Conservation (phyloP, 2,888 invertebrate genomes). For the Caenorhabditis auriculariae region DNA sequence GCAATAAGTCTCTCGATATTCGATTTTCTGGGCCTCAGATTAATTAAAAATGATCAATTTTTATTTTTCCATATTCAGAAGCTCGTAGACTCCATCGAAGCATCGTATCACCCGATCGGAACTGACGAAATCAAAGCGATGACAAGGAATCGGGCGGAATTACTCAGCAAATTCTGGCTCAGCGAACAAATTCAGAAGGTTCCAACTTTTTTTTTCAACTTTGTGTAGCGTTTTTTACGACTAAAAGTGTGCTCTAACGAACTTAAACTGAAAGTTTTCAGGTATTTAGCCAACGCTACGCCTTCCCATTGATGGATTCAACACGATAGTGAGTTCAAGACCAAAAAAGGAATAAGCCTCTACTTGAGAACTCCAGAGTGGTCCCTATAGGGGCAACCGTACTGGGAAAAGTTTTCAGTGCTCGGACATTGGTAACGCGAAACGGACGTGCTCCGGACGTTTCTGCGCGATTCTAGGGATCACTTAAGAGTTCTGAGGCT, state of each 20-base stretch:
- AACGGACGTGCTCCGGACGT: too few species aligned
- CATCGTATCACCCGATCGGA: slow-evolving; percentile 3
- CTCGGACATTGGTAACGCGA: too few species aligned
- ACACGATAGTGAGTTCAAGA: slow-evolving; percentile 25
- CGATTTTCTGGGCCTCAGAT: background rate
- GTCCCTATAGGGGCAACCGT: too few species aligned
- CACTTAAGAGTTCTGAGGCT: too few species aligned
- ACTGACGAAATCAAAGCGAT: slow-evolving; percentile 2
- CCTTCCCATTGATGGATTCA: slow-evolving; percentile 25
- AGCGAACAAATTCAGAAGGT: slow-evolving; percentile 18
- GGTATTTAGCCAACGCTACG: slow-evolving; percentile 18
- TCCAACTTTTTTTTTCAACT: too few species aligned
- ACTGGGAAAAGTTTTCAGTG: too few species aligned
- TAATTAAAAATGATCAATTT: background rate
- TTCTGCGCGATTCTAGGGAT: too few species aligned
- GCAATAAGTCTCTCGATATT: background rate
- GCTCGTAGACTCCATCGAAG: slow-evolving; percentile 5
- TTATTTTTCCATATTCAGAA: background rate
- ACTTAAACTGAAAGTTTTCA: too few species aligned
- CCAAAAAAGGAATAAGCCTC: too few species aligned
- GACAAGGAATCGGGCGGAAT: slow-evolving; percentile 6
- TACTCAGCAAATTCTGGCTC: slow-evolving; percentile 21
- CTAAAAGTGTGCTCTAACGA: too few species aligned
- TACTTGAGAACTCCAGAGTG: too few species aligned
- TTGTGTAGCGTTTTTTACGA: too few species aligned